Evolutionary conservation across 2,797 vertebrate species (phyloP).

Genomic region (Siniperca undulata): DNA sequence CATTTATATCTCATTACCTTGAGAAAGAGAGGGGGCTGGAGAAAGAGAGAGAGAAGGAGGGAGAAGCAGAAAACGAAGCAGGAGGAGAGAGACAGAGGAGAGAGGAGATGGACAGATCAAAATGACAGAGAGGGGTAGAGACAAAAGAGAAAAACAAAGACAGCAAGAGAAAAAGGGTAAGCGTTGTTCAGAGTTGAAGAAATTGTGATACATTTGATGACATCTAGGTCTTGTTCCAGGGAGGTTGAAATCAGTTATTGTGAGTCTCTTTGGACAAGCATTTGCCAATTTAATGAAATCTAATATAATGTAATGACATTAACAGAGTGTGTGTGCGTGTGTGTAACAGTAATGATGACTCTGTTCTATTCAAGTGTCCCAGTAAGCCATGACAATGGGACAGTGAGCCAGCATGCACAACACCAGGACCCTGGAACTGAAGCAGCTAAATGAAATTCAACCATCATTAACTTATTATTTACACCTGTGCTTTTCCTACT

Average conservation of each 20-base stretch:
- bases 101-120: conserved; percentile 35
- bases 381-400: neutral
- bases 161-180: neutral
- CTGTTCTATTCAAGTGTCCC: neutral
- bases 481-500: neutral
- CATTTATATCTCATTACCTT: conserved; percentile 82
- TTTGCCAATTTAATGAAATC: neutral
- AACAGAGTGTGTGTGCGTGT: neutral
- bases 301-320: conserved; percentile 9
- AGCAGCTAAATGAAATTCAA: neutral
- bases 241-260: neutral
- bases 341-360: neutral
- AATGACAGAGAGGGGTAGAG: conserved; percentile 22
- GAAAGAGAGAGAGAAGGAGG: conserved; percentile 4
- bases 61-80: neutral
- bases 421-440: neutral
- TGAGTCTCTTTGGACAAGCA: conserved; percentile 10
- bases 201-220: conserved; percentile 8
- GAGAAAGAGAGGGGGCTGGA: conserved; percentile 34
- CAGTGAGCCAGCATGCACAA: neutral
- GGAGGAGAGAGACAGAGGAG: neutral
- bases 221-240: neutral
- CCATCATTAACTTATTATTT: neutral
- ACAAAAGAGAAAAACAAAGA: conserved; percentile 32
- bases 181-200: conserved; percentile 1